Conservation (phyloP, 92 coral and sea anemone genomes). For the Phenganax subtilis region DNA sequence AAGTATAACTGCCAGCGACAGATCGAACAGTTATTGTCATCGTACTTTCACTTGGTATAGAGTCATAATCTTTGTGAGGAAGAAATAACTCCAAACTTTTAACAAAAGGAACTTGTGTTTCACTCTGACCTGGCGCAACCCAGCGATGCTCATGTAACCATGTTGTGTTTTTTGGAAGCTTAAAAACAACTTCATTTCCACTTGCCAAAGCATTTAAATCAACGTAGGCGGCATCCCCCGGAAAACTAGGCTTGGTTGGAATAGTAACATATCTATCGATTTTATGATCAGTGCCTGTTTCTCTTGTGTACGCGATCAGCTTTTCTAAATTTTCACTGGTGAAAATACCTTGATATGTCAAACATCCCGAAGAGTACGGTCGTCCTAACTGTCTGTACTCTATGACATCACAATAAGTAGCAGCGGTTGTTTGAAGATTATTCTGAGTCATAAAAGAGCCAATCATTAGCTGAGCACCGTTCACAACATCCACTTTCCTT, state of each 20-base stretch:
- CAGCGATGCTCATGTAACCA: constrained; percentile 50
- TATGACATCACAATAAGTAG: constrained; percentile 51
- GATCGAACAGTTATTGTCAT: constrained; percentile 18
- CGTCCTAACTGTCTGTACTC: constrained; percentile 45
- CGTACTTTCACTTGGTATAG: background rate
- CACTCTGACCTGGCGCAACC: constrained; percentile 36
- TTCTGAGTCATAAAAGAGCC: constrained; percentile 53
- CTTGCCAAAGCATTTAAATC: constrained; percentile 32
- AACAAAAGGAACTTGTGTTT: constrained; percentile 43
- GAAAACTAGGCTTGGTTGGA: constrained; percentile 50
- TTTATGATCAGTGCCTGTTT: constrained; percentile 16
- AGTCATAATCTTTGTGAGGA: constrained; percentile 37
- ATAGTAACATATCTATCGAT: constrained; percentile 51
- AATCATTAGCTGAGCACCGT: constrained; percentile 38
- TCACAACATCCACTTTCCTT: constrained; percentile 20
- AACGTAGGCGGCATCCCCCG: constrained; percentile 48
- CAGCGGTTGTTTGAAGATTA: constrained; percentile 46
- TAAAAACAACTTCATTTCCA: constrained; percentile 41
- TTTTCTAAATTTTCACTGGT: constrained; percentile 43
- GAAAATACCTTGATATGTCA: constrained; percentile 48
- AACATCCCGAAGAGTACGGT: constrained; percentile 25
- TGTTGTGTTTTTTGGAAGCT: constrained; percentile 39
- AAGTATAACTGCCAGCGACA: constrained; percentile 46
- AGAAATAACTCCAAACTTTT: constrained; percentile 48
- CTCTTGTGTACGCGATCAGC: constrained; percentile 41